Evolutionary conservation across 2,113 vertebrate genomes (phyloP), one percentile per base, ranked within the genome.

Genomic region (Alethe diademata): DNA sequence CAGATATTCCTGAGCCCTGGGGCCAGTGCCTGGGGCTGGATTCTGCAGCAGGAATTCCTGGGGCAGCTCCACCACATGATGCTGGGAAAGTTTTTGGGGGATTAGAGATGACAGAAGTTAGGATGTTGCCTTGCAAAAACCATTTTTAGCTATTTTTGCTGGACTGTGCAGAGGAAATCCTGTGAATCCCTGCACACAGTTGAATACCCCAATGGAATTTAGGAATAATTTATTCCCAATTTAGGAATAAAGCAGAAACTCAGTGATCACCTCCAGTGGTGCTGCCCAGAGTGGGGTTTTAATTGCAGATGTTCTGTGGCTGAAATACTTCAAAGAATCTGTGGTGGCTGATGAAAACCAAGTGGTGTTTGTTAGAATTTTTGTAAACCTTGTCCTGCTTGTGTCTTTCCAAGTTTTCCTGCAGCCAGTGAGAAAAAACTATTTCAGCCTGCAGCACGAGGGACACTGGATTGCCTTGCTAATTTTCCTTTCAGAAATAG

Each of bases 251-350:
- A 86, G 19, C 72, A 61, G 64, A 35, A 78, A 12, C 31, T 51
- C 66, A 7, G 8, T 1, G 22, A 8, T 8, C 5, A 1, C 48
- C 28, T 64, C 16, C 28, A 15, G 0, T 11, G 19, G 19, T 3
- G 4, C 23, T 47, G 19, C 23, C 74, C 0, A 0, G 20, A 14
- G 31, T 2, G 20, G 38, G 12, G 7, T 14, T 69, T 56, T 38
- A 58, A 58, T 33, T 3, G 9, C 8, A 19, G 8, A 5, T 24
- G 10, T 58, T 66, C 60, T 35, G 33, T 42, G 48, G 8, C 33
- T 51, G 33, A 54, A 58, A 51, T 9, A 2, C 14, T 3, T 35
- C 5, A 2, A 6, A 61, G 24, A 12, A 69, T 24, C 26, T 2
- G 0, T 4, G 33, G 33, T 6, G 62, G 20, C 19, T 50, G 23